phyloP scores from a whole-genome alignment of 1,140 invertebrate species.

The Papilio helenus region DNA sequence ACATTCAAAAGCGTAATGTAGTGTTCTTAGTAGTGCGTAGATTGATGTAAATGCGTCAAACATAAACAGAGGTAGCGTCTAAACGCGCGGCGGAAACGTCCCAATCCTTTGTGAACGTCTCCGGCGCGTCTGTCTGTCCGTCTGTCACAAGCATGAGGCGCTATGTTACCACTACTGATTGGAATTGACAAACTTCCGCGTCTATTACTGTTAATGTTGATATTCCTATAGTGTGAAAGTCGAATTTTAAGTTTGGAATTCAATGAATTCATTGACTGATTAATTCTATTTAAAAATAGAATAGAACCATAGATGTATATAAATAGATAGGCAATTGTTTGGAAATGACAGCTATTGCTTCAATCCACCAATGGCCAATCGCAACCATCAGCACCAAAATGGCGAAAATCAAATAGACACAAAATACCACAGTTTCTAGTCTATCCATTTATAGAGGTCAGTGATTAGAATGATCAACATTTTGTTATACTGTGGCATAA shows the following conservation, averaged over 20 bases:
- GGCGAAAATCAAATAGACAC: too few species aligned
- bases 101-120: constrained; percentile 35
- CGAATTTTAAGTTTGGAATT: background rate
- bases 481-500: too few species aligned
- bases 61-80: constrained; percentile 37
- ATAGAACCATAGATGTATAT: too few species aligned
- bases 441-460: too few species aligned
- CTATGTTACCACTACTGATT: constrained; percentile 47
- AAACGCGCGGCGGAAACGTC: constrained; percentile 49
- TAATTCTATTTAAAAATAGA: too few species aligned
- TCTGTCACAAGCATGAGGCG: constrained; percentile 42
- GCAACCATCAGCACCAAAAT: too few species aligned
- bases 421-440: too few species aligned
- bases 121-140: constrained; percentile 47
- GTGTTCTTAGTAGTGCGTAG: constrained; percentile 60
- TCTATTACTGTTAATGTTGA: constrained; percentile 32
- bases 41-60: constrained; percentile 48
- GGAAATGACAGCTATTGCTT: too few species aligned
- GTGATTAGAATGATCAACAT: background rate
- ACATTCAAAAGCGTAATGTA: constrained; percentile 51
- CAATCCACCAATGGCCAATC: too few species aligned
- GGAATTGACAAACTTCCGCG: constrained; percentile 42
- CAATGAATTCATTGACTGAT: background rate
- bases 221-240: background rate
- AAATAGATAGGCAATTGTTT: too few species aligned